Conservation (phyloP, 2,888 invertebrate genomes). For the Julus scandinavius region DNA sequence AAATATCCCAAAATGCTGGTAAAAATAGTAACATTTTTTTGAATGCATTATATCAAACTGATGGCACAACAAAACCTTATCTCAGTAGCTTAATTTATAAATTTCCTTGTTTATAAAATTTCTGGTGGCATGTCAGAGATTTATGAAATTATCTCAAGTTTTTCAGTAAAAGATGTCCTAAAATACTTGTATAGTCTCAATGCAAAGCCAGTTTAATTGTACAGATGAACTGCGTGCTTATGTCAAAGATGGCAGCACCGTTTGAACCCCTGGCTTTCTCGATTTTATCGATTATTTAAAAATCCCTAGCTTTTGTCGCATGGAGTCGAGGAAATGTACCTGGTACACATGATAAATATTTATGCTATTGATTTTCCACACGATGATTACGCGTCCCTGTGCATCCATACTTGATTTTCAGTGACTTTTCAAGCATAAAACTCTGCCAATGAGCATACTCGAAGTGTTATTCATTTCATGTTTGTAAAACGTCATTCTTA, state of each 20-base stretch:
- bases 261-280: not conserved
- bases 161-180: too few species aligned
- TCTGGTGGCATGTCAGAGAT: too few species aligned
- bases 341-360: constrained; percentile 29
- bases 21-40: too few species aligned
- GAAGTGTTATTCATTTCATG: not conserved
- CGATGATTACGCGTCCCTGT: not conserved
- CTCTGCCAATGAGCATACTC: not conserved
- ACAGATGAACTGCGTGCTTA: not conserved
- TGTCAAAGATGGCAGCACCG: not conserved
- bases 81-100: too few species aligned
- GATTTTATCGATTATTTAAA: not conserved
- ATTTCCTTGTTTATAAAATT: too few species aligned
- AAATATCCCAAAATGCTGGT: too few species aligned
- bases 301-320: not conserved
- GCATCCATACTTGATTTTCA: constrained; percentile 8
- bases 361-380: constrained; percentile 24
- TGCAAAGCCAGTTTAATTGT: too few species aligned
- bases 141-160: too few species aligned
- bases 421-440: constrained; percentile 8
- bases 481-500: not conserved
- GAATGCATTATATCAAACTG: too few species aligned
- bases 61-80: too few species aligned
- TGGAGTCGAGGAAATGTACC: constrained; percentile 1
- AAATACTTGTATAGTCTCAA: too few species aligned